Percentiles rank a stretch among this genome's conserved stretches.
phyloP scores from a whole-genome alignment of 2,797 vertebrate genomes.

The Labeo calbasu region DNA sequence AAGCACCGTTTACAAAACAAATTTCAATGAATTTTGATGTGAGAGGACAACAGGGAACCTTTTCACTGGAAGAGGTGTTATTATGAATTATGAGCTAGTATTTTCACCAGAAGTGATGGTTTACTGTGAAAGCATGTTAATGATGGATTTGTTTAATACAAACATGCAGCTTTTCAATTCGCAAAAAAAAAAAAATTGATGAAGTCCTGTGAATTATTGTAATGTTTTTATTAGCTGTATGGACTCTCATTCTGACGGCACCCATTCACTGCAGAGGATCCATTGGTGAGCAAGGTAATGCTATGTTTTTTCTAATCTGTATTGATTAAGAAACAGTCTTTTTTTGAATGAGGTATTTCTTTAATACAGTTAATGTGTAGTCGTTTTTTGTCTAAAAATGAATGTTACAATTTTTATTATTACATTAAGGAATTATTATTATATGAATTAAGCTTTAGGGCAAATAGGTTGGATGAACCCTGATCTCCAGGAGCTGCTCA shows the following conservation, averaged over 20 bases:
- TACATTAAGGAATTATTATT: not conserved
- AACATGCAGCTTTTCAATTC: not conserved
- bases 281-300: not conserved
- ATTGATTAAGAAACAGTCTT: not conserved
- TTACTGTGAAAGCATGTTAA: not conserved
- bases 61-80: not conserved
- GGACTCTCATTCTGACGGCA: not conserved
- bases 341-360: not conserved
- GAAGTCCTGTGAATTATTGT: not conserved
- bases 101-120: not conserved
- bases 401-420: not conserved
- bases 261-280: not conserved
- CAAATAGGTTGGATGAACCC: slow-evolving; percentile 73
- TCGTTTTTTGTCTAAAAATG: not conserved
- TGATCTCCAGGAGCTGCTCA: slow-evolving; percentile 69
- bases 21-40: not conserved
- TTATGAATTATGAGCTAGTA: not conserved
- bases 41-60: not conserved
- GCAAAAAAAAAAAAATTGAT: not conserved
- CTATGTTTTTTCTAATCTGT: not conserved
- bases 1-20: not conserved
- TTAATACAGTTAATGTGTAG: not conserved
- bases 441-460: slow-evolving; percentile 70
- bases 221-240: not conserved
- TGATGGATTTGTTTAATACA: not conserved